Conservation (phyloP, 1,140 invertebrate species). For the Odontomachus brunneus region DNA sequence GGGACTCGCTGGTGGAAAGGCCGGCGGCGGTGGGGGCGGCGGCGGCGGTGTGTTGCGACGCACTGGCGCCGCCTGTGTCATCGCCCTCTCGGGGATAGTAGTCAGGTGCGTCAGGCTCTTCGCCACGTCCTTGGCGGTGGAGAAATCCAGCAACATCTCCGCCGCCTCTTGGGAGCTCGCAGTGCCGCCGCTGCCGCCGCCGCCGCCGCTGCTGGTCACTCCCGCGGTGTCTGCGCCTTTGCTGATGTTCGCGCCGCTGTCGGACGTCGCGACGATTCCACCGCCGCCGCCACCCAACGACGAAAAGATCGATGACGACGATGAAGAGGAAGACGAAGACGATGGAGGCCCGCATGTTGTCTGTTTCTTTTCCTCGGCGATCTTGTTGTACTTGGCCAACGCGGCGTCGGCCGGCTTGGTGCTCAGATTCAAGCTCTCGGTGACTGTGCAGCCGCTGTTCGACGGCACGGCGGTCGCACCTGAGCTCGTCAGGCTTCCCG, state of each 20-base stretch:
- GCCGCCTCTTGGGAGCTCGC: conserved; percentile 86
- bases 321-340: conserved; percentile 48
- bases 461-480: conserved; percentile 5
- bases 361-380: conserved; percentile 78
- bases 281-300: neutral
- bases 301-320: conserved; percentile 48
- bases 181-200: conserved; percentile 71
- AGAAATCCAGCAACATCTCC: conserved; percentile 89
- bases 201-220: conserved; percentile 36
- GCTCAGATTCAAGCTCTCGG: conserved; percentile 81
- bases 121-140: conserved; percentile 84
- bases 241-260: conserved; percentile 13
- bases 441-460: conserved; percentile 41
- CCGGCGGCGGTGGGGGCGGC: conserved; percentile 78
- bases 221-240: conserved; percentile 40
- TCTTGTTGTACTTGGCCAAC: conserved; percentile 76
- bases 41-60: conserved; percentile 86
- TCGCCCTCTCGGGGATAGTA: conserved; percentile 82
- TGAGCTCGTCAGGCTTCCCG: conserved; percentile 53
- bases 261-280: neutral
- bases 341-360: neutral
- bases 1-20: conserved; percentile 87
- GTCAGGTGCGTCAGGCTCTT: conserved; percentile 65
- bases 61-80: conserved; percentile 84
- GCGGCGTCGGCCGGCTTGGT: conserved; percentile 76